Conservation (phyloP, 2,113 vertebrate genomes). For the Xenus cinereus region DNA sequence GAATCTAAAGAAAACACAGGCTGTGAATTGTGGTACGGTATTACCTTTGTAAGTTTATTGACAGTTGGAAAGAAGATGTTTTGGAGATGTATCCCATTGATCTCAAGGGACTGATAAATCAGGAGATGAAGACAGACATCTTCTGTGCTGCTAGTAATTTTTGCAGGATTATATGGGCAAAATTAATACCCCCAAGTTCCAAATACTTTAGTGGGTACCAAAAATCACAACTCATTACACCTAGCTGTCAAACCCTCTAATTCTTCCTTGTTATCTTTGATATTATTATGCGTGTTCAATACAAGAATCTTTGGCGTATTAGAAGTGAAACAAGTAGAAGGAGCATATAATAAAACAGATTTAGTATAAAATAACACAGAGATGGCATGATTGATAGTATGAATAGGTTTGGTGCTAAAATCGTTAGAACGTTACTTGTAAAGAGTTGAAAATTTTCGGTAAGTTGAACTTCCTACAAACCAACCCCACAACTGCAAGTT, state of each 20-base stretch:
- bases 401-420: background rate
- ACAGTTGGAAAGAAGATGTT: background rate
- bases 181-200: background rate
- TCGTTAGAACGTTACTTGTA: background rate
- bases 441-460: background rate
- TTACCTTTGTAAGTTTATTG: background rate
- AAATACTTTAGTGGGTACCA: background rate
- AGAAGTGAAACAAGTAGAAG: background rate
- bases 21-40: background rate
- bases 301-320: background rate
- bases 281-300: background rate
- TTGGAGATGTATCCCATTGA: background rate
- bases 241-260: background rate
- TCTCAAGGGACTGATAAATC: background rate
- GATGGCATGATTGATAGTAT: background rate
- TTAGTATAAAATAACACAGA: background rate
- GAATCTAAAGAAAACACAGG: background rate
- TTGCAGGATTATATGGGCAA: background rate
- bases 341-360: background rate
- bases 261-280: background rate
- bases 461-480: background rate
- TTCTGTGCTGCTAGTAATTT: background rate
- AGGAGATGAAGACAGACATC: background rate
- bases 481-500: background rate
- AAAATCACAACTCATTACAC: background rate